phyloP scores from a whole-genome alignment of 2,888 invertebrate species.

The Drosophila antonietae region DNA sequence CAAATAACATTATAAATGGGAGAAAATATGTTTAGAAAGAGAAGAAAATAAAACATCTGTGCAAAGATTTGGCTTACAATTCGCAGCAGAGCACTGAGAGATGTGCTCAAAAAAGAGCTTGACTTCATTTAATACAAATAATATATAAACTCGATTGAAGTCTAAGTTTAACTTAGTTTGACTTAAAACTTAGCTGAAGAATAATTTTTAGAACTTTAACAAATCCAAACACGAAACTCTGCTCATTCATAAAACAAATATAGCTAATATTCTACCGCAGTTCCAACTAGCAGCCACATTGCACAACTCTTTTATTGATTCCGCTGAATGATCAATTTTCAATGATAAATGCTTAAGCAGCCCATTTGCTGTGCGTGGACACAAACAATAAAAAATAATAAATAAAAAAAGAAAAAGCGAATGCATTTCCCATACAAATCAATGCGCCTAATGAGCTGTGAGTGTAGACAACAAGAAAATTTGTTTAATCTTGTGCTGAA shows the following conservation, averaged over 20 bases:
- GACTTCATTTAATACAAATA: too few relatives aligned
- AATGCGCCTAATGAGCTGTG: constrained; percentile 50
- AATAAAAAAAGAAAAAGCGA: neutral
- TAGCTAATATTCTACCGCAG: neutral
- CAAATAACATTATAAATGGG: constrained; percentile 2
- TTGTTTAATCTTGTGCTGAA: constrained; percentile 41
- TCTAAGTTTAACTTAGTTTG: too few relatives aligned
- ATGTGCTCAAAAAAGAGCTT: too few relatives aligned
- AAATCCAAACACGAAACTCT: neutral
- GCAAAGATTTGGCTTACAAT: neutral
- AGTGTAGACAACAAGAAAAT: constrained; percentile 41
- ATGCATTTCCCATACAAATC: constrained; percentile 62
- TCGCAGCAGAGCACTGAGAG: neutral
- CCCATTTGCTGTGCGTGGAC: constrained; percentile 26
- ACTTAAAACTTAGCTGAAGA: too few relatives aligned
- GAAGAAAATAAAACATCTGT: neutral
- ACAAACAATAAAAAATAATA: constrained; percentile 2
- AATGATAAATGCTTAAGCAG: constrained; percentile 6
- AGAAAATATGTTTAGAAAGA: constrained; percentile 13
- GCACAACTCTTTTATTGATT: constrained; percentile 4
- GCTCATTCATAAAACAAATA: neutral
- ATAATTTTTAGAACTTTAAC: neutral
- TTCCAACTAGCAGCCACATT: neutral
- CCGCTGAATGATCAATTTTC: constrained; percentile 2
- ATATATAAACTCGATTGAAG: too few relatives aligned